These are phyloP conservation scores for Pterostichus niger DNA, from an alignment of 2,888 invertebrate genomes.

Conservation along the genomic window DNA sequence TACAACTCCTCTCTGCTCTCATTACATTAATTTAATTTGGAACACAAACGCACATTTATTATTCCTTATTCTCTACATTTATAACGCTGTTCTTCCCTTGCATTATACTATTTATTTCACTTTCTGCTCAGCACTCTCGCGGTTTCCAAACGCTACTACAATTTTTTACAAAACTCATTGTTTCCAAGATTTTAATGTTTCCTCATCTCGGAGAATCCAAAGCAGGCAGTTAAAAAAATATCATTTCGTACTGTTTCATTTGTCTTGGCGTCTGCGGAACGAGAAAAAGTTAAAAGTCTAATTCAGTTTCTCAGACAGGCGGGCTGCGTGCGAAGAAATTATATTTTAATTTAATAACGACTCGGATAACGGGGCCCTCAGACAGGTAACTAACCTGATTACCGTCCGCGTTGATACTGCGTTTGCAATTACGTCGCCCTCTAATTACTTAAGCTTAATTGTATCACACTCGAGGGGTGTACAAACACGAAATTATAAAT, in stretches of 20 bases:
- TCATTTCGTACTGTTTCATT: constrained; percentile 68
- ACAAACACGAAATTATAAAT: constrained; percentile 52
- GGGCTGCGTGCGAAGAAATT: constrained; percentile 67
- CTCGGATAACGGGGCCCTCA: constrained; percentile 47
- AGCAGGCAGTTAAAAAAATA: constrained; percentile 65
- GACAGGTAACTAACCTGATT: constrained; percentile 66
- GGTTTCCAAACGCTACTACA: constrained; percentile 55
- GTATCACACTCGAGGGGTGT: constrained; percentile 28
- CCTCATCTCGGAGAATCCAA: constrained; percentile 52
- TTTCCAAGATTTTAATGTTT: constrained; percentile 67
- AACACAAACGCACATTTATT: constrained; percentile 67
- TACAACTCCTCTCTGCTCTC: constrained; percentile 53
- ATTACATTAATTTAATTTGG: constrained; percentile 68
- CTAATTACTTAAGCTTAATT: constrained; percentile 66
- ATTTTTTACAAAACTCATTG: constrained; percentile 65
- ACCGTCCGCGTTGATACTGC: constrained; percentile 67
- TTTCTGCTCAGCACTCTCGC: constrained; percentile 57
- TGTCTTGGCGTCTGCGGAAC: constrained; percentile 61
- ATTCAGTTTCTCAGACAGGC: constrained; percentile 67
- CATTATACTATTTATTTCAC: constrained; percentile 68
- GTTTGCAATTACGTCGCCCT: constrained; percentile 64
- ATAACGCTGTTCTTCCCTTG: constrained; percentile 66
- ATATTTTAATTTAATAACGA: constrained; percentile 69
- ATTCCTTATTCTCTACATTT: constrained; percentile 66
- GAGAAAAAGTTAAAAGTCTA: constrained; percentile 68